Evolutionary conservation across 1,140 invertebrate genomes (phyloP).

Genomic region (Apis dorsata): DNA sequence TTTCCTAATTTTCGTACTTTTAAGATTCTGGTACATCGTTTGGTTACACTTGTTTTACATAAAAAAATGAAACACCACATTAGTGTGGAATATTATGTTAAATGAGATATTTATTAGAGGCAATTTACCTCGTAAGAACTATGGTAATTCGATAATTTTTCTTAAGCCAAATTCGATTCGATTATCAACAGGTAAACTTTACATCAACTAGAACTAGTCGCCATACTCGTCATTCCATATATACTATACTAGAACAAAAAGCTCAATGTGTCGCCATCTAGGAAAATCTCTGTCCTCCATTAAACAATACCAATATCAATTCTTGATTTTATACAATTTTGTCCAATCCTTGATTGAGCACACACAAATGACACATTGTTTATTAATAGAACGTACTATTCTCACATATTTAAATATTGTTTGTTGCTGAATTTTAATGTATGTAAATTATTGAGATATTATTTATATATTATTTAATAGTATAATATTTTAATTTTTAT

Average conservation of each 20-base stretch:
- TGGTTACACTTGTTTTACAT: slow-evolving; percentile 58
- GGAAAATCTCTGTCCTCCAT: not conserved
- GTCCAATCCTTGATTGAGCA: slow-evolving; percentile 12
- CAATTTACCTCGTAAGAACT: not conserved
- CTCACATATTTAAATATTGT: not conserved
- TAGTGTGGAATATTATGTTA: slow-evolving; percentile 14
- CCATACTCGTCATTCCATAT: slow-evolving; percentile 60
- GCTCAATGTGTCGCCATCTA: slow-evolving; percentile 9
- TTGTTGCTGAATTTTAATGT: not conserved
- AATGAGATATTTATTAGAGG: slow-evolving; percentile 19
- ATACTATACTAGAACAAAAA: slow-evolving; percentile 35
- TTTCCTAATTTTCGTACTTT: slow-evolving; percentile 49
- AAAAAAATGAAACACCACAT: slow-evolving; percentile 56
- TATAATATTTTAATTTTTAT: not conserved
- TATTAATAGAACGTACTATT: slow-evolving; percentile 10
- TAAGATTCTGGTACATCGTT: slow-evolving; percentile 52
- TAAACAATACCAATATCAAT: not conserved
- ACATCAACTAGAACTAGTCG: slow-evolving; percentile 59
- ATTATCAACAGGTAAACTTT: slow-evolving; percentile 70
- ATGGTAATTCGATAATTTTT: slow-evolving; percentile 9
- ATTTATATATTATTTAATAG: not conserved
- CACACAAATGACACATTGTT: slow-evolving; percentile 18
- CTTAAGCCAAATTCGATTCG: slow-evolving; percentile 23
- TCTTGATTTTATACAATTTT: slow-evolving; percentile 32
- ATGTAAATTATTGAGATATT: not conserved